Evolutionary conservation across 2,113 vertebrate species (phyloP), one percentile per base, ranked within the genome.

Genomic region (Hemibagrus wyckioides): DNA sequence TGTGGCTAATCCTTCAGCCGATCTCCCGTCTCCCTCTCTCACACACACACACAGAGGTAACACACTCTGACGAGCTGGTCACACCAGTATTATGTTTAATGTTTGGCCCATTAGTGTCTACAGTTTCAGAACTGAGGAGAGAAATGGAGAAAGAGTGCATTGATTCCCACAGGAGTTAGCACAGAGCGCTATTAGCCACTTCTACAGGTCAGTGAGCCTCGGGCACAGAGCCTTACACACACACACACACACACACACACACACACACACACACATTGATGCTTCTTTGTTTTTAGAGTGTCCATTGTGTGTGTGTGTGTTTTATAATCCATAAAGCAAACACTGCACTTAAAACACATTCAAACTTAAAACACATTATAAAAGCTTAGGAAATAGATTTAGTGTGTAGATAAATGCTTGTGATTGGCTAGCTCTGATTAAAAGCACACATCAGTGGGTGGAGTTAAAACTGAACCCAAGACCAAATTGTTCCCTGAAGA

Each of bases 81-180:
- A 84, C 83, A 84, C 83, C 83, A 84, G 83, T 84, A 84, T 84
- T 84, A 84, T 84, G 83, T 84, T 84, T 84, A 84, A 73, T 84
- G 83, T 84, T 84, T 84, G 83, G 50, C 48, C 83, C 83, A 84
- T 73, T 84, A 84, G 83, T 84, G 83, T 84, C 83, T 84, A 84
- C 83, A 84, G 83, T 84, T 84, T 84, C 83, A 84, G 83, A 84
- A 73, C 83, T 57, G 83, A 73, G 83, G 52, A 56, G 65, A 52
- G 67, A 84, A 67, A 71, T 84, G 83, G 83, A 84, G 83, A 84
- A 84, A 56, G 83, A 84, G 83, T 73, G 83, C 83, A 84, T 84
- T 84, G 83, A 84, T 84, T 84, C 83, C 83, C 83, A 33, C 83
- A 73, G 83, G 83, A 84, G 65, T 73, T 84, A 84, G 83, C 83